A percentile compares a stretch with the other conserved stretches of the same genome.
These are phyloP conservation scores for Pongo abelii DNA, from an alignment of 2,113 vertebrate species.

Conservation along the genomic window DNA sequence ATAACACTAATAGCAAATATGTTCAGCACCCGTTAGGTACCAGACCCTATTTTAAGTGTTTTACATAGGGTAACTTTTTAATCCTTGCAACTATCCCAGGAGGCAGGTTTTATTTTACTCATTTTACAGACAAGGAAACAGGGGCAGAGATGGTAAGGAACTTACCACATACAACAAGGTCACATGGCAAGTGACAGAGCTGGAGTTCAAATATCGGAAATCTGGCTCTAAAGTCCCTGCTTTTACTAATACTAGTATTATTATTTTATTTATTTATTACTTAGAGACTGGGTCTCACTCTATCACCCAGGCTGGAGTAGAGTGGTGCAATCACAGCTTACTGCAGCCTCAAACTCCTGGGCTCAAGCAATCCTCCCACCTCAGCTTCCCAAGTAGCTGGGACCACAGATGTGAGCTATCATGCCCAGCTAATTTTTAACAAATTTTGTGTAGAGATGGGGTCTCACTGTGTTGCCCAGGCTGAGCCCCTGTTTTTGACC, in stretches of 20 bases:
- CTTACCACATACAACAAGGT: background rate
- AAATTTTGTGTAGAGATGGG: too few relatives aligned
- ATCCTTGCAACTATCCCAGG: background rate
- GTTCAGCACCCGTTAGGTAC: background rate
- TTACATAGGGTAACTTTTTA: background rate
- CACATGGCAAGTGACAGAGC: background rate
- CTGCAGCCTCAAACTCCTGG: too few relatives aligned
- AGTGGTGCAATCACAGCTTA: too few relatives aligned
- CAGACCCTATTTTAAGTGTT: background rate
- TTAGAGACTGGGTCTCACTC: too few relatives aligned
- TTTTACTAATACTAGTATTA: too few relatives aligned
- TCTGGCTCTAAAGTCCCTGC: background rate
- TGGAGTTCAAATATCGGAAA: background rate
- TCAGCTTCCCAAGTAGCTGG: too few relatives aligned
- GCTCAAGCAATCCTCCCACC: too few relatives aligned
- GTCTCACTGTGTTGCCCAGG: too few relatives aligned
- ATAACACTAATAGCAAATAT: background rate
- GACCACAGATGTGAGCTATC: too few relatives aligned
- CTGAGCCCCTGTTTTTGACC: background rate
- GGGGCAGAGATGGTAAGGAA: background rate
- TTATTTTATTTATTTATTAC: too few relatives aligned
- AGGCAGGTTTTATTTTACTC: background rate
- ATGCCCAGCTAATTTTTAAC: too few relatives aligned
- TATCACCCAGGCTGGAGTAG: too few relatives aligned
- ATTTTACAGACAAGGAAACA: background rate